phyloP scores from a whole-genome alignment of 2,888 invertebrate species.

The Artemia sinica region DNA sequence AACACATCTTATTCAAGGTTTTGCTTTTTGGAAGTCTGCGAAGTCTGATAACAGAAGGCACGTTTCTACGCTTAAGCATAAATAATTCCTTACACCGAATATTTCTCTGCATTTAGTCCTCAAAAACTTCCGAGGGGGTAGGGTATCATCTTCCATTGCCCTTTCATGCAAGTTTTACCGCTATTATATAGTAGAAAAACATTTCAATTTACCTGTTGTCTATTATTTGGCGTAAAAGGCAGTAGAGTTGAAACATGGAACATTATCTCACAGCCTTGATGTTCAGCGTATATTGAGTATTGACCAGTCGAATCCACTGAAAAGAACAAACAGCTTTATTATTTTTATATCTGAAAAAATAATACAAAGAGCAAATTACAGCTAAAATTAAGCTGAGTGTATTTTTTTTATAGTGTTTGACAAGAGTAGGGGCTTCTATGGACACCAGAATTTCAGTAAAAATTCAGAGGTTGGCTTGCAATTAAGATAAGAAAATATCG shows the following conservation, averaged over 20 bases:
- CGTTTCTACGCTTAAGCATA: neutral
- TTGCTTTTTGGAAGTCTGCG: too few relatives aligned
- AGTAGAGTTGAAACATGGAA: conserved; percentile 94
- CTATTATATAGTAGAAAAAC: neutral
- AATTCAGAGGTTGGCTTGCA: too few relatives aligned
- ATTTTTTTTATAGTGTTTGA: too few relatives aligned
- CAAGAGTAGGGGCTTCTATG: too few relatives aligned
- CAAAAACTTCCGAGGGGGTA: neutral
- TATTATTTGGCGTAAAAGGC: conserved; percentile 84
- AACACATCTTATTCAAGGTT: too few relatives aligned
- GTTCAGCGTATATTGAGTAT: conserved; percentile 76
- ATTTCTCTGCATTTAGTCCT: neutral
- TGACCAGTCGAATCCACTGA: conserved; percentile 77
- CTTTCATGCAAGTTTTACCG: neutral
- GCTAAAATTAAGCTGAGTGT: too few relatives aligned
- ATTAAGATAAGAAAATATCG: too few relatives aligned
- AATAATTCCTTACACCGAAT: conserved; percentile 8
- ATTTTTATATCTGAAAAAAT: too few relatives aligned
- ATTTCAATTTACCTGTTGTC: conserved; percentile 49
- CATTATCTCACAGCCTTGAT: conserved; percentile 84
- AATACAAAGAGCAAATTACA: too few relatives aligned
- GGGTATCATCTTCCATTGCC: neutral
- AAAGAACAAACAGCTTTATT: conserved; percentile 24
- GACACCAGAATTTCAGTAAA: too few relatives aligned
- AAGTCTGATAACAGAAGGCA: too few relatives aligned